These are phyloP conservation scores for Burhinus bistriatus DNA, from an alignment of 2,113 vertebrate species.

Conservation along the genomic window DNA sequence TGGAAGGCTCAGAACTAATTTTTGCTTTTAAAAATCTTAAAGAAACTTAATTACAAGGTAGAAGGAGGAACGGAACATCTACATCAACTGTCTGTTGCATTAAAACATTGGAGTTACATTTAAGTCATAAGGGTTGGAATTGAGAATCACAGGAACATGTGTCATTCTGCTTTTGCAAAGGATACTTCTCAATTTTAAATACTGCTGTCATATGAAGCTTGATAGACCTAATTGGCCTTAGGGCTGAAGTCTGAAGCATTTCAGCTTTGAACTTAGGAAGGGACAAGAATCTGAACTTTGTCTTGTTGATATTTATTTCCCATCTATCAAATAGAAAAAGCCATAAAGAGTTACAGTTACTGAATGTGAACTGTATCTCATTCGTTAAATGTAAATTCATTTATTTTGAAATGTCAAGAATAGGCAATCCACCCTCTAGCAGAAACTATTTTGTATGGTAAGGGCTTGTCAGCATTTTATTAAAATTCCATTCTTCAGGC, in stretches of 20 bases:
- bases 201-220: neutral
- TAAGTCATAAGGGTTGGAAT: neutral
- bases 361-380: neutral
- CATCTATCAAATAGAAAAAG: neutral
- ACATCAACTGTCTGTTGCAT: neutral
- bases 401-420: conserved; percentile 9
- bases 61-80: neutral
- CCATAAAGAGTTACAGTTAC: neutral
- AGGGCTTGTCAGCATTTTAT: conserved; percentile 1
- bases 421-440: neutral
- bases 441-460: neutral
- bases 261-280: neutral
- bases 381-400: neutral
- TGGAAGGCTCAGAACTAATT: neutral
- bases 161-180: neutral
- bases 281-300: neutral
- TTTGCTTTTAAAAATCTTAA: neutral
- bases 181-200: neutral
- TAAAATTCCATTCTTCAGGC: neutral
- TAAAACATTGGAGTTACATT: neutral
- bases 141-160: neutral
- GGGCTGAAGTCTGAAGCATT: neutral
- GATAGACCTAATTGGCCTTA: neutral
- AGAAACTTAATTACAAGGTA: neutral
- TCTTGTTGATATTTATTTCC: neutral